phyloP scores from a whole-genome alignment of 2,888 invertebrate species.

The Microplitis manilae region DNA sequence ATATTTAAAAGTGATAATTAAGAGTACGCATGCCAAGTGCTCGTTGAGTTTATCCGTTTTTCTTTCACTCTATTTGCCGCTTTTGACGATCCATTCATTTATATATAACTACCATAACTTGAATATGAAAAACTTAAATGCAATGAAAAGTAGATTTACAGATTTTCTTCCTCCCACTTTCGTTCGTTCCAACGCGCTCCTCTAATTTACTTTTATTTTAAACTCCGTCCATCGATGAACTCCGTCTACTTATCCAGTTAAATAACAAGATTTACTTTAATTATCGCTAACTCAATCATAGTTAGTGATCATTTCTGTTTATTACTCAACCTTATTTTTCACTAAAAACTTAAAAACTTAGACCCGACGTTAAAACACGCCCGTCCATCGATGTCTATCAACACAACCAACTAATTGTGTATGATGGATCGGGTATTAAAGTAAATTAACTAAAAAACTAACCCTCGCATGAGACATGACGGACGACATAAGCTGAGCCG shows the following conservation, averaged over 20 bases:
- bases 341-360: neutral
- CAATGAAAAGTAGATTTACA: too few species aligned
- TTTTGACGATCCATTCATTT: neutral
- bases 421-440: neutral
- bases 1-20: neutral
- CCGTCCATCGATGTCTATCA: too few species aligned
- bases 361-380: neutral
- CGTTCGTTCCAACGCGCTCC: constrained; percentile 9
- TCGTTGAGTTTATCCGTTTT: too few species aligned
- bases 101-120: too few species aligned
- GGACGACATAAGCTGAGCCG: neutral
- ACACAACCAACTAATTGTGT: neutral
- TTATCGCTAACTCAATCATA: constrained; percentile 46
- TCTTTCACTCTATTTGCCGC: neutral
- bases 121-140: too few species aligned
- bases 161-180: constrained; percentile 15
- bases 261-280: constrained; percentile 48
- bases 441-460: neutral
- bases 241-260: constrained; percentile 46
- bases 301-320: constrained; percentile 11
- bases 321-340: neutral
- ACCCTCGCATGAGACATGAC: neutral
- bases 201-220: neutral
- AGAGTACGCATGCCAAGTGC: neutral
- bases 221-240: constrained; percentile 19